These are phyloP conservation scores for Cephalopterus ornatus DNA, from an alignment of 2,113 vertebrate genomes.

Conservation along the genomic window DNA sequence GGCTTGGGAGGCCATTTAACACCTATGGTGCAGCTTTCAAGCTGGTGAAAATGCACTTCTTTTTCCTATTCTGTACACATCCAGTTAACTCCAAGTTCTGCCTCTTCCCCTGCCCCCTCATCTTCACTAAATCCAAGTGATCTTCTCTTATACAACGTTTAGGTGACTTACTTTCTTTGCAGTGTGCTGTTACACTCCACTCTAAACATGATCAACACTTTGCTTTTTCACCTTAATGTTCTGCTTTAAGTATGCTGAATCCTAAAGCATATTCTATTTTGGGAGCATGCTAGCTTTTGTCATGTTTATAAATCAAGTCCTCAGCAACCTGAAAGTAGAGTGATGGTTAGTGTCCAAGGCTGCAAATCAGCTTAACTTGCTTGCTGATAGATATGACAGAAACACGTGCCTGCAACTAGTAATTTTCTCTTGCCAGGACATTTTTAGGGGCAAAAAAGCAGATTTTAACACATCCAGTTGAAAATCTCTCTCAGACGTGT, in stretches of 20 bases:
- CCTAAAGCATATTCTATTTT: constrained; percentile 10
- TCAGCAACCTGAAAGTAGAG: constrained; percentile 24
- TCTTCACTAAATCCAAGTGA: background rate
- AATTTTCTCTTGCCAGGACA: background rate
- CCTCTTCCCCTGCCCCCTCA: background rate
- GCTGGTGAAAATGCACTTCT: background rate
- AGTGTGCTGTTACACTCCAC: background rate
- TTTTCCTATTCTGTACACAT: background rate
- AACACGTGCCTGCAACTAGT: background rate
- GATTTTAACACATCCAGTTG: background rate
- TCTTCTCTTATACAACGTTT: background rate
- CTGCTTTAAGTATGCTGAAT: background rate
- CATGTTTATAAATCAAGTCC: background rate
- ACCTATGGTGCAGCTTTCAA: background rate
- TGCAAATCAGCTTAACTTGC: constrained; percentile 51
- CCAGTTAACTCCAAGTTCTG: background rate
- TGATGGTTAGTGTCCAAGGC: constrained; percentile 4
- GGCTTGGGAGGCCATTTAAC: background rate
- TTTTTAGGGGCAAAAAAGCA: background rate
- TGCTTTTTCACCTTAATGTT: constrained; percentile 4
- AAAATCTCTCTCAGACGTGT: background rate
- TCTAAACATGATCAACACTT: background rate
- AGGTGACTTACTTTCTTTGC: background rate
- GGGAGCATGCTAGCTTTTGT: background rate
- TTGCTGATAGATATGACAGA: constrained; percentile 21